Conservation (phyloP, 2,113 vertebrate species). For the Glaucidium brasilianum region DNA sequence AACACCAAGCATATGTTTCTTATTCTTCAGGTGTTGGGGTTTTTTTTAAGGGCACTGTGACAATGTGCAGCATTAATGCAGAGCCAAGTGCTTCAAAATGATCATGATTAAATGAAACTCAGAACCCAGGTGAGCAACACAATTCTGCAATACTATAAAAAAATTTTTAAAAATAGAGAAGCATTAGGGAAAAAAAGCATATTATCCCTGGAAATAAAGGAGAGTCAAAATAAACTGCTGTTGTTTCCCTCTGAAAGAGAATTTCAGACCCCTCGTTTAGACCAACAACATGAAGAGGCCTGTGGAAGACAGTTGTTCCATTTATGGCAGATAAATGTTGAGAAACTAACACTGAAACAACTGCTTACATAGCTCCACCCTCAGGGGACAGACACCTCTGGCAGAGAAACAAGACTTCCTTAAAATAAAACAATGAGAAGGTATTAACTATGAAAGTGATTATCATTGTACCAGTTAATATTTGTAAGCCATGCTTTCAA, state of each 20-base stretch:
- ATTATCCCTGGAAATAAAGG: neutral
- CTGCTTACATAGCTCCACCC: neutral
- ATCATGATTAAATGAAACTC: neutral
- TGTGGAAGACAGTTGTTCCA: neutral
- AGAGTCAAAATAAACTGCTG: neutral
- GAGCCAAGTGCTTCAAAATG: neutral
- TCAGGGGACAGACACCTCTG: neutral
- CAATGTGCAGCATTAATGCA: neutral
- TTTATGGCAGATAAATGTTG: neutral
- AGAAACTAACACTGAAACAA: neutral
- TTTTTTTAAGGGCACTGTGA: neutral
- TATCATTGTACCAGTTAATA: neutral
- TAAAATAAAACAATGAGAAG: neutral
- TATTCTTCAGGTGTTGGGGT: neutral
- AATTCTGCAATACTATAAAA: neutral
- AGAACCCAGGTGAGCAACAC: neutral
- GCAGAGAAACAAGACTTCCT: neutral
- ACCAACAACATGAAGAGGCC: neutral
- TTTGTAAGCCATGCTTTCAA: neutral
- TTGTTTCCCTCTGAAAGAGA: neutral
- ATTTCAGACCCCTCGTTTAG: neutral
- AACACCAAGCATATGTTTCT: neutral
- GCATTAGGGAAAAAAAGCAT: neutral
- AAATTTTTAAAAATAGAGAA: neutral
- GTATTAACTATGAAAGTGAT: neutral